A percentile compares a stretch with the other conserved stretches of the same genome.
These are phyloP conservation scores for Drosophila nr. perissopoda DNA, from an alignment of 2,888 invertebrate genomes.

Conservation along the genomic window DNA sequence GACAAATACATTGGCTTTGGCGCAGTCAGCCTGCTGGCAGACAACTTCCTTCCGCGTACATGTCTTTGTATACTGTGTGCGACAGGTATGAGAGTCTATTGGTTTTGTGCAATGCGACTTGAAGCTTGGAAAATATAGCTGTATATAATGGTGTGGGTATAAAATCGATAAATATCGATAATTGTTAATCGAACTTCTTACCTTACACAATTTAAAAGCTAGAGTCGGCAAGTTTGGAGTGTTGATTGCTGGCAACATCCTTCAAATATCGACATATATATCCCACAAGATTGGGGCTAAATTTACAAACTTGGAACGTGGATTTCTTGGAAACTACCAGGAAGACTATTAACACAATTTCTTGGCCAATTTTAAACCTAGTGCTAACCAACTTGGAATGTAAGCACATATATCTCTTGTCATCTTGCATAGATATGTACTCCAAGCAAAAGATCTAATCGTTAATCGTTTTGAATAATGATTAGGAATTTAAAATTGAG, in stretches of 20 bases:
- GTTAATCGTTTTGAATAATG: neutral
- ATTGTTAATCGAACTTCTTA: neutral
- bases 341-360: neutral
- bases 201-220: neutral
- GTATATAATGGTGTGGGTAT: neutral
- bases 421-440: neutral
- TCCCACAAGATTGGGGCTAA: neutral
- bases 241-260: neutral
- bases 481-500: neutral
- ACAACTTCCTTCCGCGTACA: conserved; percentile 41
- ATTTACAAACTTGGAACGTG: neutral
- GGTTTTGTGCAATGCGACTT: neutral
- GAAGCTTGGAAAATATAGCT: neutral
- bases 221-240: neutral
- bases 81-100: neutral
- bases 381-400: neutral
- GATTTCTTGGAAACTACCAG: neutral
- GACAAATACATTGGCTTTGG: neutral
- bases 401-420: neutral
- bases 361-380: neutral
- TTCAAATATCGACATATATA: no score
- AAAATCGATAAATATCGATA: neutral
- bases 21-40: conserved; percentile 16
- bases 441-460: neutral
- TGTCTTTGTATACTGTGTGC: neutral